phyloP scores from a whole-genome alignment of 2,888 invertebrate genomes.

The Cataglyphis rosenhaueri region DNA sequence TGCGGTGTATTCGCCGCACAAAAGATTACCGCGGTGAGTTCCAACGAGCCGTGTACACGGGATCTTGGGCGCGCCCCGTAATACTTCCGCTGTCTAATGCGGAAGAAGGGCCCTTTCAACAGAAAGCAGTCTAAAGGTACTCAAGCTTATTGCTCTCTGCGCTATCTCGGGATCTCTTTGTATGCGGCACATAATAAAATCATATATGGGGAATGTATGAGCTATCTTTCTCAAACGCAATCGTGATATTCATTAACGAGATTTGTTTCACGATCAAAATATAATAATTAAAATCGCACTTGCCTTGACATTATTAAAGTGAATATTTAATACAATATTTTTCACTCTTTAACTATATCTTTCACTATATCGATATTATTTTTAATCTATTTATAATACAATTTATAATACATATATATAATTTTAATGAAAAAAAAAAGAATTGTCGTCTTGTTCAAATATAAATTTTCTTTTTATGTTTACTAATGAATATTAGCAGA shows the following conservation, averaged over 20 bases:
- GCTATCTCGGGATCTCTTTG: slow-evolving; percentile 34
- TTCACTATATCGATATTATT: not conserved
- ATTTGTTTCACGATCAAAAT: not conserved
- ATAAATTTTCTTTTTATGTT: not conserved
- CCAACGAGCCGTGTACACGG: slow-evolving; percentile 50
- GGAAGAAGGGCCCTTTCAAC: slow-evolving; percentile 48
- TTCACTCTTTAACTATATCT: not conserved
- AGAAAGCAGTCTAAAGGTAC: slow-evolving; percentile 44
- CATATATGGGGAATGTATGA: slow-evolving; percentile 6
- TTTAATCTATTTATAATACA: not conserved
- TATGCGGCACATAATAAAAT: slow-evolving; percentile 33
- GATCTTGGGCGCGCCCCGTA: slow-evolving; percentile 33
- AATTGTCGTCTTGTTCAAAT: not conserved
- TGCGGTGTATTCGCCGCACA: slow-evolving; percentile 49
- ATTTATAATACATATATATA: not conserved
- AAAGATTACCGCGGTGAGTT: slow-evolving; percentile 52
- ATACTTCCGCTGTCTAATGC: slow-evolving; percentile 51
- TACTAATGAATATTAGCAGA: not conserved
- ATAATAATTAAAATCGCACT: not conserved
- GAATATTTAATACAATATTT: not conserved
- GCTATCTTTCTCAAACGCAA: not conserved
- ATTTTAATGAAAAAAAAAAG: not conserved
- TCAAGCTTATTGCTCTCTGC: slow-evolving; percentile 33
- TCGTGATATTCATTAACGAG: slow-evolving; percentile 7
- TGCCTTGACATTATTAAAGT: not conserved